These are phyloP conservation scores for Phalacrocorax brasilianus DNA, from an alignment of 2,113 vertebrate species.

Conservation along the genomic window DNA sequence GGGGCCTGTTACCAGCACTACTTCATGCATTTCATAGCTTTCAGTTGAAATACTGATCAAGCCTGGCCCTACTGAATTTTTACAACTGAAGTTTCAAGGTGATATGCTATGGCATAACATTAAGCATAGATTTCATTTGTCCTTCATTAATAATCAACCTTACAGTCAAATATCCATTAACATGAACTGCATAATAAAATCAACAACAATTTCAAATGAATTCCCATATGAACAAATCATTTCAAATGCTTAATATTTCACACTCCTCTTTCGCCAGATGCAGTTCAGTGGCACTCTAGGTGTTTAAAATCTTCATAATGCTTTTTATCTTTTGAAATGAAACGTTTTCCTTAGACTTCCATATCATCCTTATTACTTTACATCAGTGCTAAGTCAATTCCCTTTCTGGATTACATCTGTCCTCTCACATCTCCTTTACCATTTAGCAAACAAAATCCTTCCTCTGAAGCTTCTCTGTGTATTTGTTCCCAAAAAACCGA, in stretches of 20 bases:
- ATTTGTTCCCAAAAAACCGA: neutral
- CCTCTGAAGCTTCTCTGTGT: neutral
- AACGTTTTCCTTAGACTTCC: conserved; percentile 45
- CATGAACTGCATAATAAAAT: conserved; percentile 67
- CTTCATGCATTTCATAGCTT: neutral
- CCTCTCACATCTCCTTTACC: neutral
- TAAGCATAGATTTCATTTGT: conserved; percentile 59
- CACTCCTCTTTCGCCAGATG: neutral
- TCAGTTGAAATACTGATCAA: neutral
- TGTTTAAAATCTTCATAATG: conserved; percentile 52
- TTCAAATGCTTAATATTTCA: conserved; percentile 55
- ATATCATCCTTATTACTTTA: conserved; percentile 12
- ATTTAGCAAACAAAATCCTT: neutral
- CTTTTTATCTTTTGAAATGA: conserved; percentile 54
- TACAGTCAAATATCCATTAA: conserved; percentile 66
- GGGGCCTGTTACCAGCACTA: neutral
- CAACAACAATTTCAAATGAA: conserved; percentile 66
- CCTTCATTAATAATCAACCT: conserved; percentile 68
- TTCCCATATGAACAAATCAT: conserved; percentile 50
- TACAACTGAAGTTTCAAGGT: conserved; percentile 53
- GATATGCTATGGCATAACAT: conserved; percentile 45
- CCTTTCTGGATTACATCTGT: conserved; percentile 28
- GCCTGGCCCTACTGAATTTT: neutral
- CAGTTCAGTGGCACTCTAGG: neutral
- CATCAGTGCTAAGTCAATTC: conserved; percentile 24